Evolutionary conservation across 1,140 invertebrate genomes (phyloP).

Genomic region (Drosophila seguyi): DNA sequence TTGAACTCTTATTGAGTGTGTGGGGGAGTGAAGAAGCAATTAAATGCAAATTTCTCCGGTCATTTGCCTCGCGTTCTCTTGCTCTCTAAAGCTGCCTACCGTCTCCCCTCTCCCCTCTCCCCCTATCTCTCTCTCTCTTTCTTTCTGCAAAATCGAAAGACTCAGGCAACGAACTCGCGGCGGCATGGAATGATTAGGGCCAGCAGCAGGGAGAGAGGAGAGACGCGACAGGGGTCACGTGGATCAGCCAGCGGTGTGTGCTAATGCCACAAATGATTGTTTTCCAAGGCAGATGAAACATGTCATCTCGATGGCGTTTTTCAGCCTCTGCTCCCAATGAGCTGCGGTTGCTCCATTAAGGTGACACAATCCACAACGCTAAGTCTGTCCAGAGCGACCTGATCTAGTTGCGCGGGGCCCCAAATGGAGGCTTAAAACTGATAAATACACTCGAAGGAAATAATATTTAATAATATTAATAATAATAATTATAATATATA

Average conservation of each 20-base stretch:
- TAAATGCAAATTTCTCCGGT: conserved; percentile 54
- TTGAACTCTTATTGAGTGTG: conserved; percentile 25
- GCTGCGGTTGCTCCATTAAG: conserved; percentile 44
- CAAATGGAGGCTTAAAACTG: conserved; percentile 10
- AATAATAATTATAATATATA: too few species aligned
- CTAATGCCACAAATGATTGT: conserved; percentile 45
- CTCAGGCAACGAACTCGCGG: conserved; percentile 65
- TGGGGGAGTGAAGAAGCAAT: conserved; percentile 20
- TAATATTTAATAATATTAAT: too few species aligned
- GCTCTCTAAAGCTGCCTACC: background rate
- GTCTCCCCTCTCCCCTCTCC: background rate
- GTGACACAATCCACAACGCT: conserved; percentile 47
- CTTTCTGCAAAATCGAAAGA: conserved; percentile 36
- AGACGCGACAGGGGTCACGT: conserved; percentile 3
- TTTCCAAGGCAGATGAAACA: conserved; percentile 39
- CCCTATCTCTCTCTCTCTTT: background rate
- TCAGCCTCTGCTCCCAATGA: conserved; percentile 40
- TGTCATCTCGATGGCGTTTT: conserved; percentile 36
- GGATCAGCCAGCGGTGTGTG: conserved; percentile 25
- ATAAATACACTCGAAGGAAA: too few species aligned
- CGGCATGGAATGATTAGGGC: conserved; percentile 35
- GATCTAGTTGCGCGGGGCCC: conserved; percentile 24
- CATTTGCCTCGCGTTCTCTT: conserved; percentile 1
- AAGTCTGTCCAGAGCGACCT: conserved; percentile 40
- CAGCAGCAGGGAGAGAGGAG: background rate